Evolutionary conservation across 2,797 vertebrate genomes (phyloP).

Genomic region (Lacerta agilis): DNA sequence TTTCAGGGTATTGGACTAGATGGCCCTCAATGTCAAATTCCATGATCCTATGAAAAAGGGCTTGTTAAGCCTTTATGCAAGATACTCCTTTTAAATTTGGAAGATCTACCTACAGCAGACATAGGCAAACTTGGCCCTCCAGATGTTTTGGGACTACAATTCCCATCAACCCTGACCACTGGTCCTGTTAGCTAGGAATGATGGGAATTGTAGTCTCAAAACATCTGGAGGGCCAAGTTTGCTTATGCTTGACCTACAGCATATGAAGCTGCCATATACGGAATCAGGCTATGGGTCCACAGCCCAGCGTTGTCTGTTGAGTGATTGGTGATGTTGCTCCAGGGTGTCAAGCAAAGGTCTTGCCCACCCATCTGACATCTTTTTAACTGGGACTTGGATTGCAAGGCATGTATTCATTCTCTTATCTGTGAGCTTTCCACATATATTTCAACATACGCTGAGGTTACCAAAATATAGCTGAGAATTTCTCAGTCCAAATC

Average conservation of each 20-base stretch:
- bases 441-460: background rate
- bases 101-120: background rate
- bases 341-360: background rate
- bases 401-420: background rate
- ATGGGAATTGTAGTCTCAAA: too few species aligned
- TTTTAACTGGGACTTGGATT: background rate
- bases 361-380: background rate
- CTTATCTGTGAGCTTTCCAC: background rate
- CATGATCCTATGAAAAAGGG: too few species aligned
- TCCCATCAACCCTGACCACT: too few species aligned
- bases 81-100: background rate
- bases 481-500: background rate
- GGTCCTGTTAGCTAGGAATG: too few species aligned
- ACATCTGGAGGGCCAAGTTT: too few species aligned
- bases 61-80: background rate
- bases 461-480: background rate
- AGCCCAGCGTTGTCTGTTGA: background rate
- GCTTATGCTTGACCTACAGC: too few species aligned
- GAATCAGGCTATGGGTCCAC: background rate
- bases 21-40: too few species aligned
- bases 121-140: too few species aligned
- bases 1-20: too few species aligned
- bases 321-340: background rate
- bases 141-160: too few species aligned
- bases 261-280: background rate